Evolutionary conservation across 2,888 invertebrate species (phyloP).

Genomic region (Palloptera scutellata): DNA sequence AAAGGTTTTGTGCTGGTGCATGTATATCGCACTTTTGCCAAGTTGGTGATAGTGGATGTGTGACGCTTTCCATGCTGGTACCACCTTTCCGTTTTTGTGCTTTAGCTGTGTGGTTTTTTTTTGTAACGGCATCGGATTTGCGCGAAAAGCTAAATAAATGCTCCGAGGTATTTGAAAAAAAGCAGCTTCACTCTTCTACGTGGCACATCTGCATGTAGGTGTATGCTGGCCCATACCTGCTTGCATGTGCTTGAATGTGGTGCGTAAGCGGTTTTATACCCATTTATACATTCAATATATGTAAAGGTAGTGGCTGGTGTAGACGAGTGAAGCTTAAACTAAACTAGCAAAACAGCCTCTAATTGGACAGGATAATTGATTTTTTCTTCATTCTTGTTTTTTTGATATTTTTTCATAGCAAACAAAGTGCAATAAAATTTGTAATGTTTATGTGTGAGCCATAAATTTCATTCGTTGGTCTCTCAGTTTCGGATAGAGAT

Average conservation of each 20-base stretch:
- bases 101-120: background rate
- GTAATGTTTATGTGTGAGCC: too few relatives aligned
- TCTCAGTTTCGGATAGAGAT: too few relatives aligned
- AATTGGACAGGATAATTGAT: constrained; percentile 4
- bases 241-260: background rate
- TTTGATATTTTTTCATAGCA: too few relatives aligned
- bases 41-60: constrained; percentile 38
- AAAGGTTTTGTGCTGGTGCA: constrained; percentile 14
- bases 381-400: background rate
- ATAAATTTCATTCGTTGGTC: too few relatives aligned
- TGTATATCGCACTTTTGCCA: constrained; percentile 13
- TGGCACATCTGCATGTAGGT: background rate
- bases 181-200: background rate
- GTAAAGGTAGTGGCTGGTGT: too few relatives aligned
- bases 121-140: constrained; percentile 8
- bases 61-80: constrained; percentile 19
- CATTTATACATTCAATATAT: too few relatives aligned
- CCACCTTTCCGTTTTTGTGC: constrained; percentile 3
- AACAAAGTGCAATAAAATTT: too few relatives aligned
- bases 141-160: constrained; percentile 23
- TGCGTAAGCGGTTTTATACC: too few relatives aligned
- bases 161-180: constrained; percentile 15
- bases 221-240: constrained; percentile 22
- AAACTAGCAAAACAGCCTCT: constrained; percentile 2
- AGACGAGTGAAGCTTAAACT: constrained; percentile 11